Evolutionary conservation across 2,113 vertebrate genomes (phyloP), one percentile per base, ranked within the genome.

Genomic region (Donacobius atricapilla): DNA sequence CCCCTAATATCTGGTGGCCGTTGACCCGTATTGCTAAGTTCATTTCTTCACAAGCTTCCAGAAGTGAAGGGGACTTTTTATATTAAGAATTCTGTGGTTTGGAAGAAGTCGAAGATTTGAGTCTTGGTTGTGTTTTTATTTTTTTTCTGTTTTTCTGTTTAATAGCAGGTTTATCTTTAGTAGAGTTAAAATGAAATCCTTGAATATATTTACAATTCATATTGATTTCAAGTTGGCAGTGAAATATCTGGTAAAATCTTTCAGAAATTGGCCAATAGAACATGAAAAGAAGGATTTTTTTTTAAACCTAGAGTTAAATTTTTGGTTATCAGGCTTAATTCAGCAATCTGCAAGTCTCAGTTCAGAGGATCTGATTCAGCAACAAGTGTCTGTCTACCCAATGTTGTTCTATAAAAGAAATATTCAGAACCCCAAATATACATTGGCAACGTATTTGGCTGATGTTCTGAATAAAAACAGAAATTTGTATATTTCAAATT

Each of bases 91-190:
- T 68, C 28, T 61, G 12, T 10, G 47, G 37, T 70, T 65, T 86
- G 17, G n/a, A 94, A 78, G 21, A 84, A 75, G 11, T 19, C 6
- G 27, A 76, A 69, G 10, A 69, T 77, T 53, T 64, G 48, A 61
- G 24, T 51, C 27, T 18, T 47, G 1, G 1, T 30, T 44, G 16
- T 10, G 5, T 10, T 18, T 23, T 39, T 5, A 3, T 15, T 39
- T 24, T 28, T 15, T 11, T 17, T 13, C 6, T 20, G 12, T 31
- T 51, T 61, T 71, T 39, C 44, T 35, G 9, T 57, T 90, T 68
- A 87, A 68, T 57, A 8, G 19, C 21, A 75, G 4, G 3, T 35
- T 84, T 89, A 10, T 63, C 24, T 71, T 71, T 28, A 11, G 40
- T 13, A 6, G 7, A 53, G 15, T 69, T 77, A 37, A 86, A 83